Conservation (phyloP, 2,113 vertebrate genomes). For the Atherinomorus stipes region DNA sequence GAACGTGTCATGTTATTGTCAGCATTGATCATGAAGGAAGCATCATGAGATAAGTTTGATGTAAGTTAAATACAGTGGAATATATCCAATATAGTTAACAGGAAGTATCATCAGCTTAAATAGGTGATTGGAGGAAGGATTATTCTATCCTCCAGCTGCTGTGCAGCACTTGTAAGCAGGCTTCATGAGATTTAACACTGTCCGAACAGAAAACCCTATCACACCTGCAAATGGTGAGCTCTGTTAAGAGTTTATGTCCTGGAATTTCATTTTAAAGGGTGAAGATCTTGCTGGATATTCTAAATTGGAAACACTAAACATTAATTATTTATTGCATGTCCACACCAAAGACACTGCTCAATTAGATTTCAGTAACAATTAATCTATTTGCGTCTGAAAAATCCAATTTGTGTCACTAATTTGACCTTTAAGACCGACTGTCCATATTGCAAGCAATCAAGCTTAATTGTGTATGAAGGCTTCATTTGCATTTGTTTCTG, state of each 20-base stretch:
- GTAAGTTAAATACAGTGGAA: conserved; percentile 2
- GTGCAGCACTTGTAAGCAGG: conserved; percentile 11
- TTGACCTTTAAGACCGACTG: conserved; percentile 51
- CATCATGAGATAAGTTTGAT: not conserved
- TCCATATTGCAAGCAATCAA: conserved; percentile 40
- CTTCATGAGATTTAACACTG: not conserved
- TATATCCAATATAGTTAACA: conserved; percentile 1
- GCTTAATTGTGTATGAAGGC: conserved; percentile 22
- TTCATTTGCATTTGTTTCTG: conserved; percentile 27
- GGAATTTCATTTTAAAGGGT: not conserved
- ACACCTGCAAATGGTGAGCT: not conserved
- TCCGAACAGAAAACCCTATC: not conserved
- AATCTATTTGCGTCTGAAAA: conserved; percentile 33
- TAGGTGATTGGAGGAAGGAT: not conserved
- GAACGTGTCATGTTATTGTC: conserved; percentile 9
- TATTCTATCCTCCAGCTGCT: conserved; percentile 12
- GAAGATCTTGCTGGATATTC: not conserved
- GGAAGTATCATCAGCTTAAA: not conserved
- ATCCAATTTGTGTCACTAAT: conserved; percentile 59
- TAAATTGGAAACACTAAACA: not conserved
- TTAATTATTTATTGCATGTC: not conserved
- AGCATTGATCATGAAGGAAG: not conserved
- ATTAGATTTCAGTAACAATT: conserved; percentile 24
- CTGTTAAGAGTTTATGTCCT: not conserved
- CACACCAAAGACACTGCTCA: not conserved